These are phyloP conservation scores for Aleadryas rufinucha DNA, from an alignment of 2,113 vertebrate species.

Conservation along the genomic window DNA sequence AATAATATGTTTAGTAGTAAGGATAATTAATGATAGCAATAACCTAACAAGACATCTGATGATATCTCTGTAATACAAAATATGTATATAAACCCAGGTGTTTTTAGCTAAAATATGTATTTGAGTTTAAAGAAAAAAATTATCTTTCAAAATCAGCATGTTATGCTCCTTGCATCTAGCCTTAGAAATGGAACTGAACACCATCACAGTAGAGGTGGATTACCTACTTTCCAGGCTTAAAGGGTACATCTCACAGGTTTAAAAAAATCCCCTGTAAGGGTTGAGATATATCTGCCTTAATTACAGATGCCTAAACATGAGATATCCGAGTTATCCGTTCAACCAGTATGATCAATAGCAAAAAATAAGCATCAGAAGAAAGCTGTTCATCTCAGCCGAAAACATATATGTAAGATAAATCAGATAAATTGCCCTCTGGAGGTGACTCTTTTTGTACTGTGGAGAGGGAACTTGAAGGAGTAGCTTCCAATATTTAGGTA, in stretches of 20 bases:
- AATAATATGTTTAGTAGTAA: not conserved
- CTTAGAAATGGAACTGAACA: not conserved
- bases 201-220: not conserved
- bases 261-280: not conserved
- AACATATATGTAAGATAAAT: not conserved
- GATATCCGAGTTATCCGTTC: not conserved
- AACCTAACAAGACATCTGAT: not conserved
- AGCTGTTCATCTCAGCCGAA: not conserved
- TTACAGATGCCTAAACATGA: not conserved
- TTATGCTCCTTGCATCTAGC: not conserved
- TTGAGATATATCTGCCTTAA: not conserved
- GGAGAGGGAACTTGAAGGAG: not conserved
- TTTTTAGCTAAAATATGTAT: not conserved
- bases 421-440: not conserved
- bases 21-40: not conserved
- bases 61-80: not conserved
- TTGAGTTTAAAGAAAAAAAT: not conserved
- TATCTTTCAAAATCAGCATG: not conserved
- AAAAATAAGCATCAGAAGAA: not conserved
- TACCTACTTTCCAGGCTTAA: not conserved
- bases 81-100: not conserved
- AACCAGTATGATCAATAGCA: not conserved
- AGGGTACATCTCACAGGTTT: not conserved
- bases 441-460: not conserved
- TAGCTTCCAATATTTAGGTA: not conserved